Percentiles rank a stretch among this genome's conserved stretches.
These are phyloP conservation scores for Agrotis exclamationis DNA, from an alignment of 2,888 invertebrate genomes.

Conservation along the genomic window DNA sequence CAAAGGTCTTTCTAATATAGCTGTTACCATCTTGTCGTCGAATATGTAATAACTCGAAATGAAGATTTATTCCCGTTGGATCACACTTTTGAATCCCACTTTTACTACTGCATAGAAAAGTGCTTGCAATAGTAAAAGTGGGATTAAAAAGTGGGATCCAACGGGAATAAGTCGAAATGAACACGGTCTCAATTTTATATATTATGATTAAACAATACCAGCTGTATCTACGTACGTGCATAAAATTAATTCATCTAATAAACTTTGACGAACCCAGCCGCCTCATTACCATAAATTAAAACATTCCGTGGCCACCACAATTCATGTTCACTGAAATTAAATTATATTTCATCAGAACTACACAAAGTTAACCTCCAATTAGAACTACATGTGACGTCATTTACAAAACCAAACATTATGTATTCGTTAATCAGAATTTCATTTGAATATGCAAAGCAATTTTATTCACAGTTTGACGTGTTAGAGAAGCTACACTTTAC, in stretches of 20 bases:
- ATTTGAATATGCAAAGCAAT: conserved; percentile 81
- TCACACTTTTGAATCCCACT: too few species aligned
- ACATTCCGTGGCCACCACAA: conserved; percentile 23
- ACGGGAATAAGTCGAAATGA: background rate
- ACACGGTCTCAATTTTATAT: background rate
- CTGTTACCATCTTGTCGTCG: too few species aligned
- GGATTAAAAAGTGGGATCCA: too few species aligned
- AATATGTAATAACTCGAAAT: background rate
- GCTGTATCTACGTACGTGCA: background rate
- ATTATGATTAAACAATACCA: background rate
- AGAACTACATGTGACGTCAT: conserved; percentile 67
- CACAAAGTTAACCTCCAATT: conserved; percentile 74
- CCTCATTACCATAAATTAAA: conserved; percentile 32
- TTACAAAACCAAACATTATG: conserved; percentile 72
- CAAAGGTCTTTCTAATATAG: too few species aligned
- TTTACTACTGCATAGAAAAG: too few species aligned
- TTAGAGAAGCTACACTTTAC: conserved; percentile 67
- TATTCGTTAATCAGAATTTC: conserved; percentile 77
- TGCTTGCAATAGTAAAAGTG: too few species aligned
- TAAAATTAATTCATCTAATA: conserved; percentile 4
- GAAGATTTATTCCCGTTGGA: too few species aligned
- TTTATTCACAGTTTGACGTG: conserved; percentile 70
- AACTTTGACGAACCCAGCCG: conserved; percentile 15
- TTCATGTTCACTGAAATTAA: conserved; percentile 36
- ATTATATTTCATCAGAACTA: conserved; percentile 67